phyloP scores from a whole-genome alignment of 1,140 invertebrate species.

The Dendroctonus valens region DNA sequence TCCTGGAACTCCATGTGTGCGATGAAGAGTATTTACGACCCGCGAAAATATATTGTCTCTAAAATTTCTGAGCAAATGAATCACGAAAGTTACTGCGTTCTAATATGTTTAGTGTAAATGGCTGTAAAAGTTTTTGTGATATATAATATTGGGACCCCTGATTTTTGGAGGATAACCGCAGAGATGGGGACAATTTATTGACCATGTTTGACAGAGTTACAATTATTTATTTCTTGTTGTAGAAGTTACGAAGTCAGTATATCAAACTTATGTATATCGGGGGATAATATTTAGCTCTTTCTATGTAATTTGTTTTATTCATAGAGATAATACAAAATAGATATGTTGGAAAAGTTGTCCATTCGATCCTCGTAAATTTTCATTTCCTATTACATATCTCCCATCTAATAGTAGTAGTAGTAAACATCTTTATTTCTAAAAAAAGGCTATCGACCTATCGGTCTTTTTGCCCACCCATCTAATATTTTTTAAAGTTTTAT shows the following conservation, averaged over 20 bases:
- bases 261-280: too few relatives aligned
- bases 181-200: slow-evolving; percentile 20
- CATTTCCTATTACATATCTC: too few relatives aligned
- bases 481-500: too few relatives aligned
- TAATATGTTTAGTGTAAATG: slow-evolving; percentile 35
- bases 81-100: slow-evolving; percentile 30
- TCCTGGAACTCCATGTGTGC: slow-evolving; percentile 27
- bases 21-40: slow-evolving; percentile 31
- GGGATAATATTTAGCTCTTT: too few relatives aligned
- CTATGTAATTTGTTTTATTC: too few relatives aligned
- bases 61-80: slow-evolving; percentile 34
- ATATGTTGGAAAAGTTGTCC: too few relatives aligned
- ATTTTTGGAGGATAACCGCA: slow-evolving; percentile 17
- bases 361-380: too few relatives aligned
- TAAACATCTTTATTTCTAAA: too few relatives aligned
- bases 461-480: too few relatives aligned
- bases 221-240: slow-evolving; percentile 20
- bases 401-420: too few relatives aligned
- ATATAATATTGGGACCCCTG: slow-evolving; percentile 27
- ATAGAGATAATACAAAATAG: too few relatives aligned
- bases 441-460: too few relatives aligned
- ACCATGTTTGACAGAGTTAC: slow-evolving; percentile 15
- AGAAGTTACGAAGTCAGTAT: neutral
- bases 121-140: slow-evolving; percentile 28
- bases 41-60: slow-evolving; percentile 30